Evolutionary conservation across 2,113 vertebrate genomes (phyloP), one percentile per base, ranked within the genome.

Genomic region (Gobio gobio): DNA sequence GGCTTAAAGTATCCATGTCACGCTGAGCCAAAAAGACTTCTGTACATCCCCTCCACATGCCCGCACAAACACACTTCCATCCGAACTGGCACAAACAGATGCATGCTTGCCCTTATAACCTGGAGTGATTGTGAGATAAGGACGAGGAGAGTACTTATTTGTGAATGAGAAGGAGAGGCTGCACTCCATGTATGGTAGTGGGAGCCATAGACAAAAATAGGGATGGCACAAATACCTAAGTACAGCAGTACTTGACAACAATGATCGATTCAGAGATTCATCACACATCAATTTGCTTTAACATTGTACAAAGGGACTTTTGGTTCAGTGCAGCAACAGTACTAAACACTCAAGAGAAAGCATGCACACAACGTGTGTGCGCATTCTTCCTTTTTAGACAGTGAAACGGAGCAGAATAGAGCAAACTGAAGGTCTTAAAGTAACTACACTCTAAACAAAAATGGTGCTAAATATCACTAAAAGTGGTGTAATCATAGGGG

Each of bases 61-160:
- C 78, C 63, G 76, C 66, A 78, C 51, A 81, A 63, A 61, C 16
- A 64, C 4, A 58, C 54, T 66, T 36, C 89, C 68, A 93, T 92
- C 91, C 89, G 86, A 89, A 89, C 90, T 91, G 90, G 91, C 91
- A 91, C 81, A 36, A 74, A 84, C 70, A 80, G 8, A 76, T 4
- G 73, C 8, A 90, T 80, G 64, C 87, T 66, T 64, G 29, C 83
- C 75, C 58, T 72, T 75, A 26, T 14, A 73, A 54, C 47, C 76
- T 83, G 54, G 49, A 66, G 43, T 33, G 59, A 82, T 68, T 56
- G 12, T n/a, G 47, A n/a, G 73, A 51, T 43, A 79, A 68, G 63
- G 49, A 87, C 54, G 47, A 14, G n/a, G 22, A 13, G 29, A 26
- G 7, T 18, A 22, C 40, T 64, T 24, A 63, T 78, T 87, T 83